These are phyloP conservation scores for Tetramorium simillimum DNA, from an alignment of 1,140 invertebrate species.

Conservation along the genomic window DNA sequence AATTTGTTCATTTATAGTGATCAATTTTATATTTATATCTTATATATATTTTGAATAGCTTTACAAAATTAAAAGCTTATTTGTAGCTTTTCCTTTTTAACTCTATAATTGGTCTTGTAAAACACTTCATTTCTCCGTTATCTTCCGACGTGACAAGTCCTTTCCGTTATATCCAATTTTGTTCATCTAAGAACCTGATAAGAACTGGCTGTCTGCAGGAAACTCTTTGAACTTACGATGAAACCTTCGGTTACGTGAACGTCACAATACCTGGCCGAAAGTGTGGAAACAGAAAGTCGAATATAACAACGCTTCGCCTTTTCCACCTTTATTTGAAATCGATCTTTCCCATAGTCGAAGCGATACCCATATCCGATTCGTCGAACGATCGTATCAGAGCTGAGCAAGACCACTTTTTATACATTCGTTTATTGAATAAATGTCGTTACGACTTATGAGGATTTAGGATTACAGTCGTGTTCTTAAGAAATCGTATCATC, in stretches of 20 bases:
- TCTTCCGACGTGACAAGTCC: neutral
- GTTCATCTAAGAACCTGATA: neutral
- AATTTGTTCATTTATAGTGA: neutral
- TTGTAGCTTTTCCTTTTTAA: neutral
- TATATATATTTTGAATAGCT: neutral
- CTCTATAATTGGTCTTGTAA: neutral
- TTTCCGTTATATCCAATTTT: conserved; percentile 29
- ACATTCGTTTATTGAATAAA: conserved; percentile 59
- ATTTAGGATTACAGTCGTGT: conserved; percentile 23
- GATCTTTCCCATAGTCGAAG: conserved; percentile 48
- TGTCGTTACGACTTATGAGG: conserved; percentile 39
- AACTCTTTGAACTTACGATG: conserved; percentile 37
- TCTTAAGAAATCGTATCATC: neutral
- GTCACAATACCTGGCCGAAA: conserved; percentile 51
- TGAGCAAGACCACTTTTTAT: conserved; percentile 49
- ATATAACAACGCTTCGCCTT: conserved; percentile 64
- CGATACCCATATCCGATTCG: conserved; percentile 65
- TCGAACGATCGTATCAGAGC: conserved; percentile 50
- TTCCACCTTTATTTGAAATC: conserved; percentile 72
- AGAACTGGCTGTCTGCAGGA: neutral
- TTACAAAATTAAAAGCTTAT: neutral
- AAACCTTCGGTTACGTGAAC: conserved; percentile 36
- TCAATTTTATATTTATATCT: neutral
- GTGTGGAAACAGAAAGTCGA: conserved; percentile 69
- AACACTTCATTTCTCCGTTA: conserved; percentile 17